phyloP scores from a whole-genome alignment of 2,888 invertebrate genomes.

The Scrobipalpa costella region DNA sequence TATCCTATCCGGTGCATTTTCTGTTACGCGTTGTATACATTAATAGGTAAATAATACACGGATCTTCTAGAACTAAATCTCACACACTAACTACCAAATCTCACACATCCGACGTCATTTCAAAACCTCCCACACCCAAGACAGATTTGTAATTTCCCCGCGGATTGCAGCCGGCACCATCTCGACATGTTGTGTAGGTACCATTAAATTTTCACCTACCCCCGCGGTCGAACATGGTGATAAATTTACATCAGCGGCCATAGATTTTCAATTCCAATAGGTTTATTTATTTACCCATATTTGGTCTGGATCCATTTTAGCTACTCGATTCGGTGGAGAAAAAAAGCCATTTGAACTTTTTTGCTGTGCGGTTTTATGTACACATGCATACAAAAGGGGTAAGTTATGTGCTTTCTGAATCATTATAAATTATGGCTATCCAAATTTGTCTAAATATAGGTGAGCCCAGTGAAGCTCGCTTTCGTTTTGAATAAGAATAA shows the following conservation, averaged over 20 bases:
- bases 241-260: constrained; percentile 25
- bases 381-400: neutral
- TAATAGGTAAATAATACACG: too few species aligned
- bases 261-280: constrained; percentile 23
- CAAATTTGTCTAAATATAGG: too few species aligned
- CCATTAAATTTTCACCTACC: constrained; percentile 43
- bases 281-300: constrained; percentile 20
- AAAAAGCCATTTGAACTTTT: neutral
- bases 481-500: neutral
- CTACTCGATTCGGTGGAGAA: neutral
- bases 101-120: neutral
- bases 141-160: constrained; percentile 49
- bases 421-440: too few species aligned
- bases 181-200: constrained; percentile 17
- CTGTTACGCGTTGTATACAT: too few species aligned
- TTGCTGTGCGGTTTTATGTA: neutral
- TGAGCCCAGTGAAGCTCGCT: neutral
- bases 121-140: neutral
- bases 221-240: constrained; percentile 13
- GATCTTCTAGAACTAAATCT: neutral
- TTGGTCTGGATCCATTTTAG: constrained; percentile 8
- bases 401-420: too few species aligned
- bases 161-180: constrained; percentile 20
- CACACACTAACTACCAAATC: neutral
- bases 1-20: too few species aligned